Evolutionary conservation across 2,113 vertebrate genomes (phyloP).

Genomic region (Zeus faber): DNA sequence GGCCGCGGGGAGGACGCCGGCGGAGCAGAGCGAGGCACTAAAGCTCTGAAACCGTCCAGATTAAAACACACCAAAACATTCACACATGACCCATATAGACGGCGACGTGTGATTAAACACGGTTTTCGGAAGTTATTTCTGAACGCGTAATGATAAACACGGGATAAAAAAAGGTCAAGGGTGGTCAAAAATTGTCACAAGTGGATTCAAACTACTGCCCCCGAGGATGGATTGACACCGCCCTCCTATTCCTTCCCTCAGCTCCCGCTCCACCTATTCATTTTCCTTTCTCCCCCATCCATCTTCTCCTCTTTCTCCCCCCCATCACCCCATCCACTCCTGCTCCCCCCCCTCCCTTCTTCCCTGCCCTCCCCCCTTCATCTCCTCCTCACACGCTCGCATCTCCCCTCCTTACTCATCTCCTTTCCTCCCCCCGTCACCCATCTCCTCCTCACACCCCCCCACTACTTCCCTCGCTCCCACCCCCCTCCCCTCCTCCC

Average conservation of each 20-base stretch:
- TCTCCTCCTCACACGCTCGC: conserved; percentile 9
- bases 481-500: conserved; percentile 28
- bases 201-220: too few species aligned
- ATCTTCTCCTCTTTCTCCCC: not conserved
- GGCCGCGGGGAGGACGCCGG: conserved; percentile 2
- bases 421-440: conserved; percentile 53
- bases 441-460: conserved; percentile 6
- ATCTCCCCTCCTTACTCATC: conserved; percentile 21
- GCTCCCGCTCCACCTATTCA: too few species aligned
- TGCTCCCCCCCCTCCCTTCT: not conserved
- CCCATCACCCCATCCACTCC: not conserved
- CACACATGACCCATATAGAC: not conserved
- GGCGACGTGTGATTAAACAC: not conserved
- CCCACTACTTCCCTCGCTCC: conserved; percentile 28
- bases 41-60: conserved; percentile 16
- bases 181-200: too few species aligned
- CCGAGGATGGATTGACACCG: too few species aligned
- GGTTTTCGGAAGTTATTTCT: too few species aligned
- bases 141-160: too few species aligned
- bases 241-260: too few species aligned
- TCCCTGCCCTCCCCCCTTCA: not conserved
- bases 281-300: too few species aligned
- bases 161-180: too few species aligned
- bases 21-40: conserved; percentile 8
- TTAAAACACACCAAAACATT: conserved; percentile 25